Evolutionary conservation across 2,888 invertebrate species (phyloP), one percentile per base, ranked within the genome.

Genomic region (Pegoplata infirma): DNA sequence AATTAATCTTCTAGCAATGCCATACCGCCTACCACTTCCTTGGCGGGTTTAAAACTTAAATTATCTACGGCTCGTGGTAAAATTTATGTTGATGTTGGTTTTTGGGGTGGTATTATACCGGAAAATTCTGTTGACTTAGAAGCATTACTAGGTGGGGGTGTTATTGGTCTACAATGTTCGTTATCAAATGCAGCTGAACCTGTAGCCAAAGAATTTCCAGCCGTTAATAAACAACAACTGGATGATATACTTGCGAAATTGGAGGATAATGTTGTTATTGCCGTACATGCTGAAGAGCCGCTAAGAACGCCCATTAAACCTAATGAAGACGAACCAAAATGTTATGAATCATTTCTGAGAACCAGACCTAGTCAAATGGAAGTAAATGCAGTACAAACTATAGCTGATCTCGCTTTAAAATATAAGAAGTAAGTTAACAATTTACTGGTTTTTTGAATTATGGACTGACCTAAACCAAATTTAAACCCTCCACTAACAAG

Each of bases 101-200:
- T 94, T 87, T 95, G 94, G 94, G 94, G 94, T n/a, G 94, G 94
- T n/a, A 91, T 94, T 0, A 92, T 90, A 1, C 40, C 44, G 0
- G 82, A 78, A 79, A 71, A 79, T 40, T 19, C 17, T 7, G 36
- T 28, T 14, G 92, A 93, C 0, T 87, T 94, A 23, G 86, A 88
- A 36, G 90, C 91, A 7, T 88, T 94, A 76, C 90, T 94, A 0
- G 88, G 91, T 7, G 92, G 91, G 63, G 94, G 94, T 1, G 94
- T 94, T 0, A 92, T 94, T 28, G 95, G 94, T 1, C 93, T 95
- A 82, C 94, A 94, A 88, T 94, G 94, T 85, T 94, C 94, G 77
- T 89, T 95, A 2, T 92, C 92, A 82, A 92, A 93, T 0, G 93
- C 93, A 76, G 93, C 94, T 1, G 91, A 93, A 0, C 92, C 93